Percentiles rank a stretch among this genome's conserved stretches.
Conservation (phyloP, 2,888 invertebrate species). For the Dasypogon diadema region DNA sequence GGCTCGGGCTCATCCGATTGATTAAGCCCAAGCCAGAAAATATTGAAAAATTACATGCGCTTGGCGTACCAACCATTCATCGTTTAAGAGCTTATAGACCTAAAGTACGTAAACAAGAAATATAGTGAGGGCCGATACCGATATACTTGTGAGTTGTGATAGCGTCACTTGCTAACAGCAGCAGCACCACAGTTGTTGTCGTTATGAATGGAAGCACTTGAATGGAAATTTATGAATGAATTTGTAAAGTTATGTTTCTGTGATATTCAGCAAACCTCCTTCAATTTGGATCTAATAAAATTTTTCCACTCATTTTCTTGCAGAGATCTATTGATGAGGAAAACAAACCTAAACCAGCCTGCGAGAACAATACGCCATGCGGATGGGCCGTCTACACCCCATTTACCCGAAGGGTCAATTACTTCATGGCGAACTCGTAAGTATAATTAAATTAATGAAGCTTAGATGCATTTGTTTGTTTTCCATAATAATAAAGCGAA, state of each 20-base stretch:
- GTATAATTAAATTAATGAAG: conserved; percentile 59
- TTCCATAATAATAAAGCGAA: too few species aligned
- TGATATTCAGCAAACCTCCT: conserved; percentile 6
- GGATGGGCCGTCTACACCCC: conserved; percentile 75
- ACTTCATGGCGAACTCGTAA: conserved; percentile 74
- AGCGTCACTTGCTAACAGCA: too few species aligned
- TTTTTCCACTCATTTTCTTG: background rate
- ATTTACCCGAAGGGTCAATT: conserved; percentile 69
- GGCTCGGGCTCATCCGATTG: too few species aligned
- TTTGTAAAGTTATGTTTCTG: conserved; percentile 39
- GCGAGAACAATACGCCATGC: conserved; percentile 68
- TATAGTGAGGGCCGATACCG: too few species aligned
- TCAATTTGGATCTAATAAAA: too few species aligned
- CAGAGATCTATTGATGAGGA: conserved; percentile 46
- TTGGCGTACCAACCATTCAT: too few species aligned
- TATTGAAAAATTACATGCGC: too few species aligned
- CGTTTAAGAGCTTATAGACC: background rate
- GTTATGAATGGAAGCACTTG: conserved; percentile 24
- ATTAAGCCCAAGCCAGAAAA: too few species aligned
- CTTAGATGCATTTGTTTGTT: background rate
- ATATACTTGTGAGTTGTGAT: too few species aligned
- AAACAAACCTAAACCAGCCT: conserved; percentile 33
- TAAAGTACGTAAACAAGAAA: background rate
- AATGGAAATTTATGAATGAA: conserved; percentile 44
- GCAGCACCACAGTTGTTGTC: background rate